phyloP scores from a whole-genome alignment of 1,140 invertebrate species.

The Drosophila auraria region DNA sequence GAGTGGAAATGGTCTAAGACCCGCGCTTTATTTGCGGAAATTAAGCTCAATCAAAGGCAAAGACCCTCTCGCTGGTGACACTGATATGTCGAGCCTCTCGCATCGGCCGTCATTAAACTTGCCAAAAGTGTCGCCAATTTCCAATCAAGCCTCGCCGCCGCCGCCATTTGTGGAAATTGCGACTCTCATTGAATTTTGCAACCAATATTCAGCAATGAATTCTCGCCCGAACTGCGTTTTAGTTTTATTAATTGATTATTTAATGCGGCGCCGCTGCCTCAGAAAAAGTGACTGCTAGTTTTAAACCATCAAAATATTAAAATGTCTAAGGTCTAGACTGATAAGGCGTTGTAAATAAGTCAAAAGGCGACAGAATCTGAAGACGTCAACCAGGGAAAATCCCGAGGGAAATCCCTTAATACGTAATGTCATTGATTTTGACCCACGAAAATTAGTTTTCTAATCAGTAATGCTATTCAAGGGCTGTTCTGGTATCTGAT shows the following conservation, averaged over 20 bases:
- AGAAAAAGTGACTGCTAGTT: background rate
- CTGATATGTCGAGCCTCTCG: background rate
- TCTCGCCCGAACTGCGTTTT: conserved; percentile 30
- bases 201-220: conserved; percentile 25
- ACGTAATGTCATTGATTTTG: conserved; percentile 9
- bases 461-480: conserved; percentile 2
- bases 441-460: background rate
- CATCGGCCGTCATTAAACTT: conserved; percentile 24
- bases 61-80: background rate
- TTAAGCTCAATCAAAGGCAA: conserved; percentile 40
- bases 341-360: conserved; percentile 37
- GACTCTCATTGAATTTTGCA: conserved; percentile 28
- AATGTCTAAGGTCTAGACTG: conserved; percentile 35
- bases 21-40: conserved; percentile 24
- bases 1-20: background rate
- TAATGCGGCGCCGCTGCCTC: conserved; percentile 25
- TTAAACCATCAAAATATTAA: conserved; percentile 11
- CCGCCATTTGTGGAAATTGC: conserved; percentile 38
- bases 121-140: conserved; percentile 40
- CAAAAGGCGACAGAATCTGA: conserved; percentile 16
- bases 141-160: conserved; percentile 15
- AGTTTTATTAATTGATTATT: conserved; percentile 51
- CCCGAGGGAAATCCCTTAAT: conserved; percentile 26
- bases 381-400: conserved; percentile 27
- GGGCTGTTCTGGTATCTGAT: conserved; percentile 1